Evolutionary conservation across 2,888 invertebrate species (phyloP).

Genomic region (Blastobasis lacticolella): DNA sequence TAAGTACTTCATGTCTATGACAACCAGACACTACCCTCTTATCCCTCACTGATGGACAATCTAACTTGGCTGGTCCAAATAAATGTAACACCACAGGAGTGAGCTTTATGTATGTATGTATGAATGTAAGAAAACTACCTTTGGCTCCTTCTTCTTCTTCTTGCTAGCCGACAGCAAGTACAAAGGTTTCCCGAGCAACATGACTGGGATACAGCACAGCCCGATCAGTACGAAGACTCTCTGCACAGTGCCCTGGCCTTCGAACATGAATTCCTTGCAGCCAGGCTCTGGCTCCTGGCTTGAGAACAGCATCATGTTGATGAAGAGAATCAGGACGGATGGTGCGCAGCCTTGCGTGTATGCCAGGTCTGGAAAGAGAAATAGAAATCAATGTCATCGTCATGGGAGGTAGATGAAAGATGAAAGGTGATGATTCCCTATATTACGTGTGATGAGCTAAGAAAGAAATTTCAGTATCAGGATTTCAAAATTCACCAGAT

Average conservation of each 20-base stretch:
- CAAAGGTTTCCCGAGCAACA: slow-evolving; percentile 94
- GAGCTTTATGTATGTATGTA: no score
- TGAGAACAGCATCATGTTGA: slow-evolving; percentile 98
- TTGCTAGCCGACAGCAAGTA: slow-evolving; percentile 74
- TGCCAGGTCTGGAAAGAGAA: slow-evolving; percentile 40
- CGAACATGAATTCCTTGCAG: slow-evolving; percentile 80
- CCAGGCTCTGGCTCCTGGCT: slow-evolving; percentile 47
- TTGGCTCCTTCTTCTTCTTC: slow-evolving; percentile 37
- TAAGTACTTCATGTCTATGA: no score
- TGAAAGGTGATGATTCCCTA: no score
- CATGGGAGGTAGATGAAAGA: no score
- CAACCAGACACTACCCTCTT: no score
- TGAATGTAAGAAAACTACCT: no score
- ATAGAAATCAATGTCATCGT: not conserved
- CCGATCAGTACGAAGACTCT: slow-evolving; percentile 84
- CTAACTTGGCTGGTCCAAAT: no score
- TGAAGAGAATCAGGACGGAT: slow-evolving; percentile 96
- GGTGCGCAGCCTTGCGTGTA: slow-evolving; percentile 85
- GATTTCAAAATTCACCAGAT: no score
- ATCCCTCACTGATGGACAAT: no score
- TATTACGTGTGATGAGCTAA: no score
- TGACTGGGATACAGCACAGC: slow-evolving; percentile 91
- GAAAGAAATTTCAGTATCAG: no score
- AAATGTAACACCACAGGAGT: no score
- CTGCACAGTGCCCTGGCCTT: slow-evolving; percentile 82